Conservation (phyloP, 2,797 vertebrate species). For the Anniella stebbinsi region DNA sequence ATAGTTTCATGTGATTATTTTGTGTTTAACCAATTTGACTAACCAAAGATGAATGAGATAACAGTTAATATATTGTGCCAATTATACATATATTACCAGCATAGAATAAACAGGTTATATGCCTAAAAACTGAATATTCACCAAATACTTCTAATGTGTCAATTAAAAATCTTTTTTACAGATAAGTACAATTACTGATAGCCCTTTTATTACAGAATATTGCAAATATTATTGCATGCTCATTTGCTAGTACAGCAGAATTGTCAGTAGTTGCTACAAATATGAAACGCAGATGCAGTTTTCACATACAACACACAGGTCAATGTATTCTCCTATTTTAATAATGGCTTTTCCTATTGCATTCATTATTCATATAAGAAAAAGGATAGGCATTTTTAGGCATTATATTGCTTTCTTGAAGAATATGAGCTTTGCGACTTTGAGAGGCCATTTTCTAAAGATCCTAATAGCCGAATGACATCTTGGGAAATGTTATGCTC, state of each 20-base stretch:
- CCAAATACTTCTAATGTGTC: not conserved
- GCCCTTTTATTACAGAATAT: conserved; percentile 60
- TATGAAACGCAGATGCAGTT: conserved; percentile 60
- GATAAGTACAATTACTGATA: conserved; percentile 56
- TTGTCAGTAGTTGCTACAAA: conserved; percentile 57
- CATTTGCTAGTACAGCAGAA: conserved; percentile 36
- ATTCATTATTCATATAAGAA: conserved; percentile 72
- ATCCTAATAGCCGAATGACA: conserved; percentile 74
- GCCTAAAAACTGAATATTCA: not conserved
- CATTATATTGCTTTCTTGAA: conserved; percentile 72
- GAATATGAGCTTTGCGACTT: conserved; percentile 75
- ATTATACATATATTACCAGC: conserved; percentile 17
- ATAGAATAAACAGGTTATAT: not conserved
- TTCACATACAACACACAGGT: conserved; percentile 59
- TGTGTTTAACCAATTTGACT: conserved; percentile 51
- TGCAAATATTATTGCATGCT: conserved; percentile 58
- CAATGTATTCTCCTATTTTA: conserved; percentile 69
- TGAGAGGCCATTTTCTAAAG: conserved; percentile 75
- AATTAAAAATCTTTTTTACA: conserved; percentile 32
- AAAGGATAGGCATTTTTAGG: conserved; percentile 70
- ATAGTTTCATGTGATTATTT: conserved; percentile 51
- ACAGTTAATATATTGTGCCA: conserved; percentile 52
- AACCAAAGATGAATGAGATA: conserved; percentile 59
- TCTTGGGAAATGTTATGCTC: conserved; percentile 73
- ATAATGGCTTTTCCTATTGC: conserved; percentile 68